Evolutionary conservation across 2,888 invertebrate species (phyloP).

Genomic region (Dione vanillae): DNA sequence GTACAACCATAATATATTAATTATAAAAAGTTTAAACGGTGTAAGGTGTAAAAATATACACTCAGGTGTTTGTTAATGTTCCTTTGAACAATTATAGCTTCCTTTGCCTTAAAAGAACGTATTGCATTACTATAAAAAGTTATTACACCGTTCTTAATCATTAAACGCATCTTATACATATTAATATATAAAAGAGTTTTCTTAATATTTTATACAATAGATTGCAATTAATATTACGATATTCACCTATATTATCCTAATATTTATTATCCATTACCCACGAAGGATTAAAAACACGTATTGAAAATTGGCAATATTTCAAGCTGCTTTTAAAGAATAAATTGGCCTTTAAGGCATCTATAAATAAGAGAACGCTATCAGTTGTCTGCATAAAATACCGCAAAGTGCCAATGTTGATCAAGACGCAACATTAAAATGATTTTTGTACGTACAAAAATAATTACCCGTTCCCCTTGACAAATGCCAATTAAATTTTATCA

Average conservation of each 20-base stretch:
- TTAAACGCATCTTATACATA: background rate
- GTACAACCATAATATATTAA: background rate
- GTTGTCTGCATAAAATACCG: constrained; percentile 41
- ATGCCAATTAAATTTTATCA: constrained; percentile 51
- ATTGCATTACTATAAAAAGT: constrained; percentile 4
- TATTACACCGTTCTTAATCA: constrained; percentile 5
- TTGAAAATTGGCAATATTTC: constrained; percentile 31
- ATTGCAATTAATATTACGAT: background rate
- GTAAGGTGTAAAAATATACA: constrained; percentile 23
- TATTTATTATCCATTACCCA: constrained; percentile 21
- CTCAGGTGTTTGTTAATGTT: constrained; percentile 12
- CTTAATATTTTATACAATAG: too few species aligned
- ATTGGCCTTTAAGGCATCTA: constrained; percentile 34
- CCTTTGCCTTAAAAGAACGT: constrained; percentile 13
- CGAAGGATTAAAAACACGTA: constrained; percentile 20
- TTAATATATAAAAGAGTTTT: too few species aligned
- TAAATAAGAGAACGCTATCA: constrained; percentile 40
- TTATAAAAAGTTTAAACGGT: constrained; percentile 17
- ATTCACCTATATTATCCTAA: background rate
- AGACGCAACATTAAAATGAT: constrained; percentile 32
- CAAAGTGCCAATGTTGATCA: constrained; percentile 44
- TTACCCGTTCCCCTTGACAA: constrained; percentile 49
- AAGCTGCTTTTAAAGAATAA: constrained; percentile 42
- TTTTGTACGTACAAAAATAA: constrained; percentile 43
- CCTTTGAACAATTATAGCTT: constrained; percentile 17